Base-by-base conservation (phyloP, 2,797 vertebrate species). In the Hipposideros larvatus region DNA sequence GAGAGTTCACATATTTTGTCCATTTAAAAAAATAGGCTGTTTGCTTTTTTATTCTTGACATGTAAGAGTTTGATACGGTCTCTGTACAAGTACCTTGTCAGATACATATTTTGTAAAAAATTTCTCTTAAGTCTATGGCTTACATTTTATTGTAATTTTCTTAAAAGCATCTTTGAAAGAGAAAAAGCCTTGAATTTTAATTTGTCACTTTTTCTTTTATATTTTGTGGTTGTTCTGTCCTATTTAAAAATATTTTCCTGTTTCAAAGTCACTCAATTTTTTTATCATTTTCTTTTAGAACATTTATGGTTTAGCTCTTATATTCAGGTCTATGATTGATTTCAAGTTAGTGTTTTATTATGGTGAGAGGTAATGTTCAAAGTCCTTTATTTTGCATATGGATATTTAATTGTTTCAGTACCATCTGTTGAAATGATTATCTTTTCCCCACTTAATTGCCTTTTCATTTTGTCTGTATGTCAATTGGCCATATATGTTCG, bases 301-400 rank as follows among this genome's bases (percentile, higher is more conserved):
- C 48, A 85, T 86, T 90, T 68, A 68, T 70, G 34, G 4, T 85
- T 94, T 85, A 46, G 75, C 14, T 89, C 19, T 91, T 63, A 9
- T 46, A 37, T 43, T 94, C 70, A 90, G 13, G 59, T 68, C 48
- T 74, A 15, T 68, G 37, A 55, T 82, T n/a, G n/a, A 41, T 83
- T 77, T 94, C 24, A 87, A 71, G 34, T 53, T 65, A 80, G 63
- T 75, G 13, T 43, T 90, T 96, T 92, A 51, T n/a, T 24, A 73
- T n/a, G 21, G 11, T 59, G 19, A 73, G n/a, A 46, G 37, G 16
- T 34, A n/a, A 77, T 6, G 9, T 18, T 85, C 26, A 93, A 21
- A 24, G 19, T 57, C 85, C 11, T 68, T 59, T 11, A 82, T 71
- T 82, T 70, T 90, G 13, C 41, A 31, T 78, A 53, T 70, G 46